phyloP scores from a whole-genome alignment of 1,140 invertebrate species.

The Telenomus remus region DNA sequence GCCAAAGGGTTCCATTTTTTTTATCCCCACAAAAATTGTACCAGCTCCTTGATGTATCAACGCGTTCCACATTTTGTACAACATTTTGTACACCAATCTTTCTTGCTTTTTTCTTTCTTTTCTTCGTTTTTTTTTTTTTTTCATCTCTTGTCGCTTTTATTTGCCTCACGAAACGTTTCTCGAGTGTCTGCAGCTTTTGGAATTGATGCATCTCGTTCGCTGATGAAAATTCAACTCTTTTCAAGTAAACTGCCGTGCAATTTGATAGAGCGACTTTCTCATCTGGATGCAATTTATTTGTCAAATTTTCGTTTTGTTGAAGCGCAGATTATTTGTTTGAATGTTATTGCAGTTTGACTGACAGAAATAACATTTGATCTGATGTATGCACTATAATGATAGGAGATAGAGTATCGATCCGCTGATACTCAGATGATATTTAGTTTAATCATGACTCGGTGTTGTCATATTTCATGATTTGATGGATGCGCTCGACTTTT shows the following conservation, averaged over 20 bases:
- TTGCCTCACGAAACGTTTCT: no score
- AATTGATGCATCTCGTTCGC: no score
- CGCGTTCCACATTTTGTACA: slow-evolving; percentile 10
- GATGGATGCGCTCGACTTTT: background rate
- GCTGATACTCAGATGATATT: slow-evolving; percentile 4
- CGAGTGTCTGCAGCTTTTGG: no score
- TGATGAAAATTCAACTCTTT: background rate
- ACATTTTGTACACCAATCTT: background rate
- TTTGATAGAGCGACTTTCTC: background rate
- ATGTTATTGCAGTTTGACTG: slow-evolving; percentile 16
- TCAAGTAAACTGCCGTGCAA: background rate
- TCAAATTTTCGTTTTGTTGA: slow-evolving; percentile 21
- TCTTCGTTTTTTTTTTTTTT: background rate
- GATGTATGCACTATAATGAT: slow-evolving; percentile 2
- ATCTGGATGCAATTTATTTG: background rate
- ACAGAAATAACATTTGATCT: slow-evolving; percentile 25
- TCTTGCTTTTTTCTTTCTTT: slow-evolving; percentile 1
- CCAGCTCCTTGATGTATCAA: slow-evolving; percentile 10
- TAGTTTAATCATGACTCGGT: slow-evolving; percentile 23
- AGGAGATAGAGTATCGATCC: slow-evolving; percentile 11
- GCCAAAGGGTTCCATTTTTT: slow-evolving; percentile 20
- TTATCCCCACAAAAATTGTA: background rate
- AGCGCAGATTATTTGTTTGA: slow-evolving; percentile 32
- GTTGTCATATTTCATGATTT: slow-evolving; percentile 20
- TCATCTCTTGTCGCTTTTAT: background rate